phyloP scores from a whole-genome alignment of 2,113 vertebrate genomes.

The Callaeas wilsoni region DNA sequence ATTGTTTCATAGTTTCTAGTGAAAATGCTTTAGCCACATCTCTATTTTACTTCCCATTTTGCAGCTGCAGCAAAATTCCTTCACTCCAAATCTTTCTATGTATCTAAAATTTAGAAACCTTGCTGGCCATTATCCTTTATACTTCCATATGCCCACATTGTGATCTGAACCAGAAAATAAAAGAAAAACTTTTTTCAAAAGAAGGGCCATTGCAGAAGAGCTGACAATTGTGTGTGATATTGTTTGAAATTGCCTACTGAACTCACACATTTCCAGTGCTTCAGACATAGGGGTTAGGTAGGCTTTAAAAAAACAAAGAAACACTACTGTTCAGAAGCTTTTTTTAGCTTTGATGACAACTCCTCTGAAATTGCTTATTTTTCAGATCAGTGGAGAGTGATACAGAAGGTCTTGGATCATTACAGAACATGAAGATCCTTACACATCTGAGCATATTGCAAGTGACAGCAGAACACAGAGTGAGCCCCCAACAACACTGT shows the following conservation, averaged over 20 bases:
- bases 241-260: slow-evolving; percentile 43
- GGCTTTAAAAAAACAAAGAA: slow-evolving; percentile 4
- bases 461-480: slow-evolving; percentile 41
- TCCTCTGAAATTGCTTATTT: slow-evolving; percentile 70
- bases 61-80: background rate
- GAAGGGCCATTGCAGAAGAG: background rate
- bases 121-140: background rate
- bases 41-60: background rate
- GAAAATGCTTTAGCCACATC: background rate
- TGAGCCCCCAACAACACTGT: background rate
- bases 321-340: slow-evolving; percentile 24
- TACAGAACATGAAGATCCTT: slow-evolving; percentile 63
- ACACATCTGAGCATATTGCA: slow-evolving; percentile 36
- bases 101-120: background rate
- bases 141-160: background rate
- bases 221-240: background rate
- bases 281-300: slow-evolving; percentile 21
- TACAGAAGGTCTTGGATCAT: slow-evolving; percentile 50
- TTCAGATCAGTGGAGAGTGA: slow-evolving; percentile 66
- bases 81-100: background rate
- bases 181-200: slow-evolving; percentile 18
- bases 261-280: slow-evolving; percentile 12
- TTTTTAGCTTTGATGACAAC: slow-evolving; percentile 55
- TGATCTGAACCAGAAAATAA: slow-evolving; percentile 40
- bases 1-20: background rate